These are phyloP conservation scores for Pseudolaguvia tuberculata DNA, from an alignment of 2,113 vertebrate species.

Conservation along the genomic window DNA sequence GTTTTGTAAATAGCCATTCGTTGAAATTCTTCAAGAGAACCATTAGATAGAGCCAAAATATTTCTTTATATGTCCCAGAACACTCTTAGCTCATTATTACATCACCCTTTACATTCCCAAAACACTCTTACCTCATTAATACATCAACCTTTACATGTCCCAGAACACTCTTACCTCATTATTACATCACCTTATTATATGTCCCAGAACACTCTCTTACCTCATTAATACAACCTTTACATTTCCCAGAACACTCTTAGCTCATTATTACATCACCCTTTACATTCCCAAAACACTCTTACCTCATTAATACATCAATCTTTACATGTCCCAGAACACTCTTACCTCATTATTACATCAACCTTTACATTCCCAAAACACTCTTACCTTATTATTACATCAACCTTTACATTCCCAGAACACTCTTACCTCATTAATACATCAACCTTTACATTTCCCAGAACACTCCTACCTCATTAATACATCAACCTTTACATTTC, in stretches of 20 bases:
- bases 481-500: conserved; percentile 14
- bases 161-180: background rate
- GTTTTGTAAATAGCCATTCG: conserved; percentile 41
- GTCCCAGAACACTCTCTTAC: too few species aligned
- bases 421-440: conserved; percentile 5
- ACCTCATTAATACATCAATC: conserved; percentile 26
- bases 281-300: too few species aligned
- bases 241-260: background rate
- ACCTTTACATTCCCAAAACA: too few species aligned
- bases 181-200: too few species aligned
- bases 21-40: conserved; percentile 32
- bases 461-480: conserved; percentile 38
- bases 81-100: conserved; percentile 5
- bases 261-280: conserved; percentile 26
- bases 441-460: conserved; percentile 29
- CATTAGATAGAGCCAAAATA: conserved; percentile 39
- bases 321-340: conserved; percentile 13
- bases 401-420: conserved; percentile 14
- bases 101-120: conserved; percentile 29
- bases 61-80: conserved; percentile 12
- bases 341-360: conserved; percentile 20
- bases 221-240: conserved; percentile 31
- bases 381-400: conserved; percentile 33
- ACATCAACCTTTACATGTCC: conserved; percentile 15
- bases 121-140: conserved; percentile 36